Conservation (phyloP, 2,797 vertebrate species). For the Lepilemur septentrionalis region DNA sequence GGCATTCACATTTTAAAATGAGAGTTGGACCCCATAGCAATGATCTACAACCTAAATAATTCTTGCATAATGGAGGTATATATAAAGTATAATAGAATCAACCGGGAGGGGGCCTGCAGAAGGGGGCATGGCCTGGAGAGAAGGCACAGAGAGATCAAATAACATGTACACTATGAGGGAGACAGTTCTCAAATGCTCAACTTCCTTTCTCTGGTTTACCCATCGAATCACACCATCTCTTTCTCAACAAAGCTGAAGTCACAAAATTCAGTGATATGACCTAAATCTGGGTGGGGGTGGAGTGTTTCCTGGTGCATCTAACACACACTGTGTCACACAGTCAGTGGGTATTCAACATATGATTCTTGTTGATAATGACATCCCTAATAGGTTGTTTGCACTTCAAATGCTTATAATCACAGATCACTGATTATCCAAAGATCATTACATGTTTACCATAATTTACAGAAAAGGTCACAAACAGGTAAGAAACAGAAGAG, state of each 20-base stretch:
- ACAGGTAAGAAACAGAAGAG: not conserved
- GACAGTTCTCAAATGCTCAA: not conserved
- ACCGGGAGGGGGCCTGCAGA: not conserved
- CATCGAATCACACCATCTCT: not conserved
- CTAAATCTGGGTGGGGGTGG: not conserved
- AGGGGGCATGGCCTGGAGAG: not conserved
- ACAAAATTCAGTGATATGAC: not conserved
- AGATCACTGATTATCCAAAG: not conserved
- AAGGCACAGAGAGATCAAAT: not conserved
- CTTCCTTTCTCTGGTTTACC: not conserved
- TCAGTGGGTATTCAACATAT: not conserved
- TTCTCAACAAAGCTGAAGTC: not conserved
- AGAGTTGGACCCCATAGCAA: not conserved
- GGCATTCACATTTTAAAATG: not conserved
- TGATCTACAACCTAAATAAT: not conserved
- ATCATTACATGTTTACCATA: not conserved
- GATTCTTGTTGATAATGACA: not conserved
- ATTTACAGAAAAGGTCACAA: slow-evolving; percentile 17
- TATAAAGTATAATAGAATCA: not conserved
- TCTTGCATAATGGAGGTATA: not conserved
- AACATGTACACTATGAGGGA: not conserved
- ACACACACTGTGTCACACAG: not conserved
- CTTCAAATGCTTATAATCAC: not conserved
- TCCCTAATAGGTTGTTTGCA: not conserved
- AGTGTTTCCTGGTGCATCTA: not conserved